A percentile compares a stretch with the other conserved stretches of the same genome.
phyloP scores from a whole-genome alignment of 2,797 vertebrate species.

The Gouania willdenowi region DNA sequence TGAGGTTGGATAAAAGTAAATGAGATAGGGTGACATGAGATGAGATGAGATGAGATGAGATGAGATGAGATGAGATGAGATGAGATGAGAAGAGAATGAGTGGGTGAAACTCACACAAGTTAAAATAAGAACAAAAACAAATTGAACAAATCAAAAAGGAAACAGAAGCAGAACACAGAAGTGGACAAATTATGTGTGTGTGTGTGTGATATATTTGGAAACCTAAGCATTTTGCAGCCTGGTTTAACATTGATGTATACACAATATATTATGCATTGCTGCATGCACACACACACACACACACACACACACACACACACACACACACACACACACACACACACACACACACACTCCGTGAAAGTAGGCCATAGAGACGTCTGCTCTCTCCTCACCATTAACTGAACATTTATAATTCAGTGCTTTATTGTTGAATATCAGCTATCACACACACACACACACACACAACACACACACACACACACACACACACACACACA shows the following conservation, averaged over 20 bases:
- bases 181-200: too few species aligned
- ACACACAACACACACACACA: neutral
- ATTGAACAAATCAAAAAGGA: too few species aligned
- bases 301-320: neutral
- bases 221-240: conserved; percentile 15
- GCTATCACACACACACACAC: conserved; percentile 8
- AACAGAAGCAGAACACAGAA: too few species aligned
- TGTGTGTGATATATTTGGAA: conserved; percentile 8
- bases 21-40: too few species aligned
- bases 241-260: conserved; percentile 30
- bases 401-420: conserved; percentile 32
- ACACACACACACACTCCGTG: neutral
- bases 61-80: too few species aligned
- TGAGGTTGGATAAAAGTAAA: too few species aligned
- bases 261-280: conserved; percentile 31
- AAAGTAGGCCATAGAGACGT: conserved; percentile 6
- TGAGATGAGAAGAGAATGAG: too few species aligned
- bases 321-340: neutral
- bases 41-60: too few species aligned
- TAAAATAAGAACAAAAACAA: too few species aligned
- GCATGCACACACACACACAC: neutral
- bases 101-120: too few species aligned
- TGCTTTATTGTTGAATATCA: conserved; percentile 22
- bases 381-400: conserved; percentile 6
- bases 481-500: neutral